Evolutionary conservation across 2,797 vertebrate genomes (phyloP).

Genomic region (Melanotaenia boesemani): DNA sequence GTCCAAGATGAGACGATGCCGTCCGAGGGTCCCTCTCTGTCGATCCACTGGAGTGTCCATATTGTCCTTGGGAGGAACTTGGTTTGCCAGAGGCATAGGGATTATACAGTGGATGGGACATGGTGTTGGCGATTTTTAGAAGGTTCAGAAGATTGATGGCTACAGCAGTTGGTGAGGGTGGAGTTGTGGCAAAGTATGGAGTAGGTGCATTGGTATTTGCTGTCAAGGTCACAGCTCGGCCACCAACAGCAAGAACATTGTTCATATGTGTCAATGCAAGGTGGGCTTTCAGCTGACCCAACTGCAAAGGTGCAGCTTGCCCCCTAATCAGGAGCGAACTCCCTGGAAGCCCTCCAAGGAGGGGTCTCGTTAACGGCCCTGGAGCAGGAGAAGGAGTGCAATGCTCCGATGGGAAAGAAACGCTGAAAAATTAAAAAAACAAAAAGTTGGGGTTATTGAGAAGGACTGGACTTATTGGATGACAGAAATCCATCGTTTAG

Average conservation of each 20-base stretch:
- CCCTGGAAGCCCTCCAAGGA: constrained; percentile 72
- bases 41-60: constrained; percentile 36
- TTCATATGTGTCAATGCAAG: constrained; percentile 69
- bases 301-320: constrained; percentile 84
- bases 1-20: constrained; percentile 11
- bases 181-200: constrained; percentile 6
- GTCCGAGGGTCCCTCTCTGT: constrained; percentile 37
- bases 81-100: constrained; percentile 81
- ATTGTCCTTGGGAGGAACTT: constrained; percentile 46
- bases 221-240: constrained; percentile 26
- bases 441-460: constrained; percentile 63
- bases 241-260: constrained; percentile 67
- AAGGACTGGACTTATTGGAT: constrained; percentile 7
- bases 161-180: constrained; percentile 64
- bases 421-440: constrained; percentile 64
- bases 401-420: constrained; percentile 58
- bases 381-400: constrained; percentile 39
- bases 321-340: constrained; percentile 85
- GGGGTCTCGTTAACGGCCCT: constrained; percentile 40
- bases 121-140: constrained; percentile 84
- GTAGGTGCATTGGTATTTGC: constrained; percentile 23
- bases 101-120: constrained; percentile 85
- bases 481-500: constrained; percentile 28
- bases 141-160: constrained; percentile 80
- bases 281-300: constrained; percentile 88